Conservation (phyloP, 1,140 invertebrate genomes). For the Solenopsis invicta region DNA sequence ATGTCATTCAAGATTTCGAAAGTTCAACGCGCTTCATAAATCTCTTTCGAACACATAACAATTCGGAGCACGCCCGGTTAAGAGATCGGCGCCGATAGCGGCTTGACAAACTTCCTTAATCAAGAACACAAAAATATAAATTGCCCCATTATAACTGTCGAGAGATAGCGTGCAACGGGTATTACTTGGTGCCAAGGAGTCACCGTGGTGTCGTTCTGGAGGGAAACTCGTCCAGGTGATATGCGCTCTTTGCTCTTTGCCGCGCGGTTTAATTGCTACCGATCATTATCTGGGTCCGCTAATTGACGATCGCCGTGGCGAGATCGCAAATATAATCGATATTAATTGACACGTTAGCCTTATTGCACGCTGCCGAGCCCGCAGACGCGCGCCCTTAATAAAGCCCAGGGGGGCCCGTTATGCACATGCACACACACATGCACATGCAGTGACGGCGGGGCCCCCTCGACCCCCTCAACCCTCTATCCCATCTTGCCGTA, state of each 20-base stretch:
- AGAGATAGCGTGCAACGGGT: conserved; percentile 25
- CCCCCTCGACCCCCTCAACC: background rate
- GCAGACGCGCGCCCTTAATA: conserved; percentile 52
- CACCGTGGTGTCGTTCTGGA: background rate
- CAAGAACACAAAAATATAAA: conserved; percentile 55
- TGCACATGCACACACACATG: background rate
- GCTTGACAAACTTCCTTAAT: conserved; percentile 27
- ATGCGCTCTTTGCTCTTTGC: conserved; percentile 63
- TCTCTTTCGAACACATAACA: background rate
- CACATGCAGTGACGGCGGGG: background rate
- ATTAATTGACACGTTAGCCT: conserved; percentile 78
- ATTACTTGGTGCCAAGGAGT: conserved; percentile 38
- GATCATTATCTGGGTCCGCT: conserved; percentile 67
- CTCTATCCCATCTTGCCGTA: conserved; percentile 8
- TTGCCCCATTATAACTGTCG: conserved; percentile 2
- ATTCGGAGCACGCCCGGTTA: conserved; percentile 4
- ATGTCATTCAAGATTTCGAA: background rate
- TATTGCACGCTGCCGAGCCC: conserved; percentile 4
- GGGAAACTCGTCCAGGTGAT: conserved; percentile 49
- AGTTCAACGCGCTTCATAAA: conserved; percentile 20
- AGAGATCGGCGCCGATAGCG: conserved; percentile 14
- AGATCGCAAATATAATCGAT: conserved; percentile 71
- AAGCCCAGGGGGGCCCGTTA: background rate
- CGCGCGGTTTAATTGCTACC: conserved; percentile 66
- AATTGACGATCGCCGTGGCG: conserved; percentile 67